Base-by-base conservation (phyloP, 1,140 invertebrate species). In the Brachionus koreanus region DNA sequence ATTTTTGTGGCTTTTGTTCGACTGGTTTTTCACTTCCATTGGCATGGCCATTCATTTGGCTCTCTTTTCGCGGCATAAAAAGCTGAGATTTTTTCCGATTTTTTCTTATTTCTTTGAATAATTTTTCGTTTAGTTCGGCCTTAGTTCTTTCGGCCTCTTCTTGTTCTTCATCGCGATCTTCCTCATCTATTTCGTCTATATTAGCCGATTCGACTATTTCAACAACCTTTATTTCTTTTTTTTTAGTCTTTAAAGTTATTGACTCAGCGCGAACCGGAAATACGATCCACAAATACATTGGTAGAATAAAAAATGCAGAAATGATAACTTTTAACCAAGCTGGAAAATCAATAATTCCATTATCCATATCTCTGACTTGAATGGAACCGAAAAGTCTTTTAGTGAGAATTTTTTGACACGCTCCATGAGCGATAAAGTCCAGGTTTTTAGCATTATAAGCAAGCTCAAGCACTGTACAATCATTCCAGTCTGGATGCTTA, bases 371-470 rank as follows among this genome's bases (percentile, higher is more conserved):
- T 49, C 87, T 84, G 0, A 89, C 84, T 42, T 86, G 85, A 43
- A 89, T 86, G 10, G 85, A 83, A 2, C 89, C 89, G 74, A 85
- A 85, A 75, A 89, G 87, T 37, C 85, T 84, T 23, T 86, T 85
- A 0, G 86, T 87, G 7, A 89, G 84, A 86, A 88, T 89, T 83
- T 88, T 88, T 84, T 89, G 89, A 84, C 89, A 89, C 75, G 88
- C 89, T 9, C 87, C 86, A 84, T 89, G 89, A 12, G 88, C 88
- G 10, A 89, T 86, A 83, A 89, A 89, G 61, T 85, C 84, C 13
- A 85, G 84, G 81, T 87, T 86, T 63, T 85, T 84, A 7, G 86
- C 85, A 63, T 86, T 85, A 72, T 86, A 84, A 19, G 87, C 86
- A 13, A 88, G 85, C 61, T 88, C 86, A 16, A 88, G 85, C 5